Conservation (phyloP, 2,113 vertebrate species). For the Lampris megalopsis region DNA sequence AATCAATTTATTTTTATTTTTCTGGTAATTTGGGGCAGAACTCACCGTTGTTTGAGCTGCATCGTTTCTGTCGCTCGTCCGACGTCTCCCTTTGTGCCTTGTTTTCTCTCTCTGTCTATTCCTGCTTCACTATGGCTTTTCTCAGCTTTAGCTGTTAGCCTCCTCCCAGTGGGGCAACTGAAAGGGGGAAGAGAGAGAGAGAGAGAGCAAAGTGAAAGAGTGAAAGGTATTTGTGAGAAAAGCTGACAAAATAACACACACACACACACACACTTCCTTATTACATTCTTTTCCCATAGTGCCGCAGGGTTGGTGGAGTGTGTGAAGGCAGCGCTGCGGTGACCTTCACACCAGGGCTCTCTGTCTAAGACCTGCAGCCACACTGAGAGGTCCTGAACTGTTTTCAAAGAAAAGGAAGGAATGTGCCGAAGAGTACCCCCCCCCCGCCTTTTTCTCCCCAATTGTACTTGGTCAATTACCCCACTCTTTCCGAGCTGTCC, state of each 20-base stretch:
- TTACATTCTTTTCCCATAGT: conserved; percentile 48
- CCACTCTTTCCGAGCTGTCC: too few species aligned
- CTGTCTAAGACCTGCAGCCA: conserved; percentile 28
- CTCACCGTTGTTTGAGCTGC: too few species aligned
- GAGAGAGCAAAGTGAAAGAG: conserved; percentile 15
- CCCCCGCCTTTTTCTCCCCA: too few species aligned
- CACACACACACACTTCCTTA: conserved; percentile 27
- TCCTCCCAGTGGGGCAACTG: conserved; percentile 42
- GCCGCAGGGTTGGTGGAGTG: conserved; percentile 24
- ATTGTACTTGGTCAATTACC: too few species aligned
- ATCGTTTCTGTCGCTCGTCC: too few species aligned
- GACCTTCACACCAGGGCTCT: conserved; percentile 56
- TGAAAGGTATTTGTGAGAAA: conserved; percentile 62
- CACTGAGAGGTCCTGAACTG: conserved; percentile 9
- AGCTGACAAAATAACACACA: conserved; percentile 52
- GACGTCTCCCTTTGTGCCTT: not conserved
- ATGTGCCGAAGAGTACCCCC: too few species aligned
- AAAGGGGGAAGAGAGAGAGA: conserved; percentile 22
- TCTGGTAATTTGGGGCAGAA: too few species aligned
- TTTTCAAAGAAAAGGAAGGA: conserved; percentile 18
- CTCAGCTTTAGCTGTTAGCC: conserved; percentile 47
- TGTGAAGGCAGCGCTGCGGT: conserved; percentile 40
- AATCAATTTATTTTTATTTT: too few species aligned
- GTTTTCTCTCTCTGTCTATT: conserved; percentile 6
- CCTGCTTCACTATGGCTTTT: conserved; percentile 32